Base-by-base conservation (phyloP, 64 coral and sea anemone genomes). In the Exaiptasia diaphana region DNA sequence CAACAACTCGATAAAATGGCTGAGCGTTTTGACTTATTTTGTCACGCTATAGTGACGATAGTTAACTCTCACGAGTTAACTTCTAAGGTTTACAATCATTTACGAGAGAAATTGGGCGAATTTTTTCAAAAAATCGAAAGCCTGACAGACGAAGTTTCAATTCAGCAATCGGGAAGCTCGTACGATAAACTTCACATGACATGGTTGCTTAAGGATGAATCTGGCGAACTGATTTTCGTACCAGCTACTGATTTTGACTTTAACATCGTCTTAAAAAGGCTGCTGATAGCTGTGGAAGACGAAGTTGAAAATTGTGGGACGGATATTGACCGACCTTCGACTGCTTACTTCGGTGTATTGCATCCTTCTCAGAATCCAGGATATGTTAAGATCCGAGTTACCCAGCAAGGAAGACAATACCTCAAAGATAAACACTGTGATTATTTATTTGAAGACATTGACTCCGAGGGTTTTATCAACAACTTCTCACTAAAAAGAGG, bases 121-220 rank as follows among this genome's bases (percentile, higher is more conserved):
- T 69, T 41, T 41, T 69, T 69, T 35, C 65, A 40, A 41, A 69
- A 69, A 40, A 69, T 69, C 65, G 65, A 69, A 69, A 69, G 65
- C 26, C 12, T 69, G 18, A 69, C 65, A 41, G 65, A 69, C 65
- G 65, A 69, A 69, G 29, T 69, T n/a, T 3, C 33, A 69, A 35
- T 69, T 69, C 65, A 69, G 26, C 65, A 69, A 69, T 69, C 65
- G 65, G 65, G 65, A 69, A 69, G 65, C 65, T 69, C 65, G 1
- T 69, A 40, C 37, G 65, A 69, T n/a, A 69, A 69, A 7, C 65
- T 69, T 2, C 65, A 69, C 35, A 69, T 69, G 65, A 69, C 65
- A 41, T 24, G 65, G 11, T 0, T 69, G 15, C 65, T 69, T 41
- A 29, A 69, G 27, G 27, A 35, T 21, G 65, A 69, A 69, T 69